Evolutionary conservation across 1,140 invertebrate genomes (phyloP).

Genomic region (Formica selysi): DNA sequence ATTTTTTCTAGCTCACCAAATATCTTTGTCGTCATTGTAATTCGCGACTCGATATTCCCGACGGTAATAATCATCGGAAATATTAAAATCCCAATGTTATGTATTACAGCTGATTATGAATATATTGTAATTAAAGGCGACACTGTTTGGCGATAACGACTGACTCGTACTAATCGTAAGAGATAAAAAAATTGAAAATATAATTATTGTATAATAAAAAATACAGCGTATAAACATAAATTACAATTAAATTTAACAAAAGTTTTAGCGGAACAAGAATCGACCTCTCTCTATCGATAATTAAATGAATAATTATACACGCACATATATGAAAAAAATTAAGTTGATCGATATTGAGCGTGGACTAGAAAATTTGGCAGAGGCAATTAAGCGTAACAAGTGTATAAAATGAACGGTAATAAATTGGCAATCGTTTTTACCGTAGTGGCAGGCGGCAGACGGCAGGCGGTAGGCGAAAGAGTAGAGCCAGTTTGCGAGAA

Average conservation of each 20-base stretch:
- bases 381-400: background rate
- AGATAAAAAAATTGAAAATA: conserved; percentile 3
- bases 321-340: no score
- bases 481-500: background rate
- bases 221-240: background rate
- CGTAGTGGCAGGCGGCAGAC: background rate
- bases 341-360: background rate
- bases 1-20: background rate
- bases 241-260: background rate
- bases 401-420: background rate
- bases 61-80: no score
- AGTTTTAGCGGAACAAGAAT: no score
- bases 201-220: background rate
- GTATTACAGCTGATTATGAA: no score
- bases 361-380: background rate
- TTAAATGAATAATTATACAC: background rate
- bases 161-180: background rate
- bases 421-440: background rate
- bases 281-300: background rate
- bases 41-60: no score
- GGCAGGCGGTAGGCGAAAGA: no score
- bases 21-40: background rate
- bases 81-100: no score
- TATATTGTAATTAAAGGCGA: no score
- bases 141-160: no score